Evolutionary conservation across 2,113 vertebrate genomes (phyloP).

Genomic region (Tenebrosternarchus preto): DNA sequence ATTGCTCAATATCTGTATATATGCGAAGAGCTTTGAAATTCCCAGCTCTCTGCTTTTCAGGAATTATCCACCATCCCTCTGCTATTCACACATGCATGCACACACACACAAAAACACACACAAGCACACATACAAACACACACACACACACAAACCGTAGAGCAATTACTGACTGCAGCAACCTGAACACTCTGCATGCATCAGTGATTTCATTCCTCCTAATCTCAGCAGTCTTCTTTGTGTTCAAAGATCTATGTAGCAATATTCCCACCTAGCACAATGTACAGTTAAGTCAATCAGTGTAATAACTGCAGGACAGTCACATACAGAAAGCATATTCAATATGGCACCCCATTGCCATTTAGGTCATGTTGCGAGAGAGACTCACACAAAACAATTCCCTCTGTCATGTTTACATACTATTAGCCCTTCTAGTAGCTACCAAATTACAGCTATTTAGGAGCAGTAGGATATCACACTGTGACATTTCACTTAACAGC

Average conservation of each 20-base stretch:
- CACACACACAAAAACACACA: neutral
- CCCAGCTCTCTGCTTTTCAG: neutral
- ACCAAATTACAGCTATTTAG: conserved; percentile 58
- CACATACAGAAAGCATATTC: conserved; percentile 2
- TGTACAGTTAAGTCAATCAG: neutral
- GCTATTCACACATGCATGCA: neutral
- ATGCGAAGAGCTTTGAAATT: neutral
- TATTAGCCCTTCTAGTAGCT: conserved; percentile 49
- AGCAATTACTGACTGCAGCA: conserved; percentile 19
- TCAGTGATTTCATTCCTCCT: conserved; percentile 20
- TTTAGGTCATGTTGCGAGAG: conserved; percentile 43
- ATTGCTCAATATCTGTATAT: conserved; percentile 1
- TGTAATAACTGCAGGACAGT: neutral
- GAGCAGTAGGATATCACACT: conserved; percentile 27
- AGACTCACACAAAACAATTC: conserved; percentile 57
- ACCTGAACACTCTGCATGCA: conserved; percentile 16
- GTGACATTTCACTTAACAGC: conserved; percentile 57
- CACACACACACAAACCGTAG: neutral
- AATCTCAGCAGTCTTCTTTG: neutral
- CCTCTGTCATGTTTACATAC: conserved; percentile 47
- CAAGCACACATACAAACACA: neutral
- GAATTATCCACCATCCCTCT: neutral
- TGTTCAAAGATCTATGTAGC: neutral
- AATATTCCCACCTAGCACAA: neutral
- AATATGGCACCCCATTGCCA: conserved; percentile 28